phyloP scores from a whole-genome alignment of 2,888 invertebrate species.

The Agrotis exclamationis region DNA sequence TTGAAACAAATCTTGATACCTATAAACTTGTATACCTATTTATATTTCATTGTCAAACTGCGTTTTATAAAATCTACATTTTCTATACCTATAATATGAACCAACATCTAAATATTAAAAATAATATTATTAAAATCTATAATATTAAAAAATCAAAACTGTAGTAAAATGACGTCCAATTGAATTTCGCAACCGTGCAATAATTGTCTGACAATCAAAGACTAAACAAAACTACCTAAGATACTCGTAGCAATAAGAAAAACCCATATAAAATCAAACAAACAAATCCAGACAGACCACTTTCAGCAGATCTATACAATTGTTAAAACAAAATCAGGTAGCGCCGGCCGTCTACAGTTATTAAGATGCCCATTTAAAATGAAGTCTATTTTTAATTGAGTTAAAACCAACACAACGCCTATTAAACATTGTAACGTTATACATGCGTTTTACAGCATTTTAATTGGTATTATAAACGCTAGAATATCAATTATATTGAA shows the following conservation, averaged over 20 bases:
- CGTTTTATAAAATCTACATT: no score
- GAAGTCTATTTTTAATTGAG: slow-evolving; percentile 88
- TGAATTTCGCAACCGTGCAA: background rate
- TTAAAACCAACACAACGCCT: slow-evolving; percentile 82
- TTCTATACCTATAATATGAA: no score
- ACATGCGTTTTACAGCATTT: slow-evolving; percentile 58
- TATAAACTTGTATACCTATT: no score
- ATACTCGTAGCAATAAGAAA: slow-evolving; percentile 29
- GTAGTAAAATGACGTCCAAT: no score
- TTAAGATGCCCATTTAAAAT: slow-evolving; percentile 85
- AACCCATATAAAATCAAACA: slow-evolving; percentile 39
- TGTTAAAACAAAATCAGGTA: slow-evolving; percentile 77
- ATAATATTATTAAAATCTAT: no score
- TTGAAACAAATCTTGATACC: no score
- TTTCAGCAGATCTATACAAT: slow-evolving; percentile 70
- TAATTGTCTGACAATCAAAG: no score
- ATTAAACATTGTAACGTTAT: slow-evolving; percentile 73
- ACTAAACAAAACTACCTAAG: no score
- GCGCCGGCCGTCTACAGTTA: slow-evolving; percentile 79
- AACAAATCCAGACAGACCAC: slow-evolving; percentile 44
- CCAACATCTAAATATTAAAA: no score
- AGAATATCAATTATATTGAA: slow-evolving; percentile 48
- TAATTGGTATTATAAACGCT: slow-evolving; percentile 59
- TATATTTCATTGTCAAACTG: no score
- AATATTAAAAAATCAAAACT: no score